Evolutionary conservation across 1,140 invertebrate species (phyloP).

Genomic region (Marisa cornuarietis): DNA sequence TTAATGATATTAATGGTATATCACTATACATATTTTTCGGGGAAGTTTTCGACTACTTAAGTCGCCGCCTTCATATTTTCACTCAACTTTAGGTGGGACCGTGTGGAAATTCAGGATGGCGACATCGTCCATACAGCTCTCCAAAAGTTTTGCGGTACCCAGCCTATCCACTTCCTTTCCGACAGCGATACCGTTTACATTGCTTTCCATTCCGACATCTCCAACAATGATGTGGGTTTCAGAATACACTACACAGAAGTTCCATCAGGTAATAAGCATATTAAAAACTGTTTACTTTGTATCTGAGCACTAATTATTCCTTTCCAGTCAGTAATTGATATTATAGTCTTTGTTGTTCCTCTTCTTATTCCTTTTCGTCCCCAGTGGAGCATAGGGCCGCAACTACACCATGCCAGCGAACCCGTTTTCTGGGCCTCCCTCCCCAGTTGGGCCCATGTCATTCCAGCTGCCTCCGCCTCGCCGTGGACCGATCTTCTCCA

Average conservation of each 20-base stretch:
- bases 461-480: too few relatives aligned
- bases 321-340: too few relatives aligned
- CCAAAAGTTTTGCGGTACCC: slow-evolving; percentile 14
- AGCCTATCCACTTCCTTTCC: slow-evolving; percentile 8
- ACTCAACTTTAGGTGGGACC: slow-evolving; percentile 20
- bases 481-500: too few relatives aligned
- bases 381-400: too few relatives aligned
- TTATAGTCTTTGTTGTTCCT: too few relatives aligned
- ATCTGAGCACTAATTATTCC: too few relatives aligned
- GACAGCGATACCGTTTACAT: slow-evolving; percentile 13
- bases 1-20: too few relatives aligned
- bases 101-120: slow-evolving; percentile 12
- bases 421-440: too few relatives aligned
- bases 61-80: background rate
- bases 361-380: too few relatives aligned
- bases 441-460: too few relatives aligned
- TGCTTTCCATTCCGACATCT: slow-evolving; percentile 20
- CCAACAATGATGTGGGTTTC: slow-evolving; percentile 19
- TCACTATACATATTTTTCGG: too few relatives aligned
- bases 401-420: too few relatives aligned
- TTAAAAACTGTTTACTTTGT: background rate
- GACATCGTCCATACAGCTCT: background rate
- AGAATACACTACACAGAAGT: slow-evolving; percentile 16
- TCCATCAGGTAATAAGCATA: background rate
- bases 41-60: background rate